Percentiles rank a stretch among this genome's conserved stretches.
Evolutionary conservation across 2,888 invertebrate genomes (phyloP).

Genomic region (Eulithis prunata): DNA sequence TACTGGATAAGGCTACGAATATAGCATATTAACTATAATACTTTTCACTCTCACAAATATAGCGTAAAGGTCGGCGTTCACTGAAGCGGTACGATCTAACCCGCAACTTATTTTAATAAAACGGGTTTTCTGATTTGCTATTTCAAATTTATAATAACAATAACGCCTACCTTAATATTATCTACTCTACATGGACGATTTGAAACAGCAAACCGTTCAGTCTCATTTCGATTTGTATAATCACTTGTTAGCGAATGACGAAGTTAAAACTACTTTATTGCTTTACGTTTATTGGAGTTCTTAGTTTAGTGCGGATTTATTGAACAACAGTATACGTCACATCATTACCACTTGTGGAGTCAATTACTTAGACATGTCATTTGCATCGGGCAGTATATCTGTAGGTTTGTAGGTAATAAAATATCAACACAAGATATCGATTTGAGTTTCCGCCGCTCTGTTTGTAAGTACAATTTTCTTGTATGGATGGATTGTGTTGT

Average conservation of each 20-base stretch:
- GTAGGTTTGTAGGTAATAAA: too few species aligned
- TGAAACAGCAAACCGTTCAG: constrained; percentile 39
- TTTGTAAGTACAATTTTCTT: too few species aligned
- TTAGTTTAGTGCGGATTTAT: constrained; percentile 12
- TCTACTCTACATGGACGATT: constrained; percentile 32
- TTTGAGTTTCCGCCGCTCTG: too few species aligned
- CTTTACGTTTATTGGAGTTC: constrained; percentile 19
- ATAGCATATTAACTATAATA: constrained; percentile 61
- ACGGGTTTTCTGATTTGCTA: constrained; percentile 32
- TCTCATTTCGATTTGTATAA: constrained; percentile 34
- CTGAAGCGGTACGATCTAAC: constrained; percentile 31
- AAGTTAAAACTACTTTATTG: constrained; percentile 17
- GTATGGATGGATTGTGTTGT: too few species aligned
- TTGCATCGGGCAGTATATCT: too few species aligned
- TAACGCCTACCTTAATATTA: constrained; percentile 33
- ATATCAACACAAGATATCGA: too few species aligned
- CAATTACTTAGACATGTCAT: neutral
- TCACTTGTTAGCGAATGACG: constrained; percentile 12
- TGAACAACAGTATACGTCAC: constrained; percentile 17
- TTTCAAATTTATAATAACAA: constrained; percentile 34
- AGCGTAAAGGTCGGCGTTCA: constrained; percentile 47
- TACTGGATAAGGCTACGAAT: constrained; percentile 78
- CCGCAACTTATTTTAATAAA: constrained; percentile 3
- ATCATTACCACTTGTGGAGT: constrained; percentile 1
- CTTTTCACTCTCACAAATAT: constrained; percentile 66